Evolutionary conservation across 2,113 vertebrate genomes (phyloP), one percentile per base, ranked within the genome.

Genomic region (Garra rufa): DNA sequence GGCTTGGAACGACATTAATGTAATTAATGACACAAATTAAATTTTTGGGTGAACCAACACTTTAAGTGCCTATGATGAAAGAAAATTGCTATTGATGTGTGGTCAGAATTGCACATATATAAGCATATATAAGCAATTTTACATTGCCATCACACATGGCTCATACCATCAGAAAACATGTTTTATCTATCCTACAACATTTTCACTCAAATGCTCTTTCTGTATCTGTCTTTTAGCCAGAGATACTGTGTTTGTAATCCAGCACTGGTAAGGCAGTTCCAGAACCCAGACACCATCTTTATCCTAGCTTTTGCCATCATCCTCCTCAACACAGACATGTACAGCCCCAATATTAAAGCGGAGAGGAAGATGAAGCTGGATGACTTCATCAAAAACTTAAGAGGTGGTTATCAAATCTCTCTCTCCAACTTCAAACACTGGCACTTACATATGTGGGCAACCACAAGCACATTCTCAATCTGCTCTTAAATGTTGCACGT

Each of bases 281-380:
- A 97, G 92, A 99, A 99, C 76, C 97, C 97, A 1, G 97, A 99
- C 91, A 99, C 97, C 89, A 98, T 99, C 95, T 99, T 99, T 93
- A 99, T 99, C 91, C 92, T 99, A 92, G 97, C 97, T 80, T 98
- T 99, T 61, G 97, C 97, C 90, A 97, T 98, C 93, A 98, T 99
- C 92, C 96, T 98, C 70, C 97, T 99, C 89, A 99, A 99, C 93
- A 99, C 97, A 0, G 97, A 99, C 93, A 98, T 99, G 97, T 99
- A 98, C 94, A 99, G 97, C 91, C 97, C 97, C 90, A 99, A 95
- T 24, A 96, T 99, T 59, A 99, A 99, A 91, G 93, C 96, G 0
- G 97, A 99, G 92, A 94, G 97, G 87, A 99, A 99, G 95, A 99
- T 99, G 97, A 98, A 98, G 92, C 92, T 98, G 10, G 97, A 99